Evolutionary conservation across 1,140 invertebrate species (phyloP), one percentile per base, ranked within the genome.

Genomic region (Aplysia californica): DNA sequence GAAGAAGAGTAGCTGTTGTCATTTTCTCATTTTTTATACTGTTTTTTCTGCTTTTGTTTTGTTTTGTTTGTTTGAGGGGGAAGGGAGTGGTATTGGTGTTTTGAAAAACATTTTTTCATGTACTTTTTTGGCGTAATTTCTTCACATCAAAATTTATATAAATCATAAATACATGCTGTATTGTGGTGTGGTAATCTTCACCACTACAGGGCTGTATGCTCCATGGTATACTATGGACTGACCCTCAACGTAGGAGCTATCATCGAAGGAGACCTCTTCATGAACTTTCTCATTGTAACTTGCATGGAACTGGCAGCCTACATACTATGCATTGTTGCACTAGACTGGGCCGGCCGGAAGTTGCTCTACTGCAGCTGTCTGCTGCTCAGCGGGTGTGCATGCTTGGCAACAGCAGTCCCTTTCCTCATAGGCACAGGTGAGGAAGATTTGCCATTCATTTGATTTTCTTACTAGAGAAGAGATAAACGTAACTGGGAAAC

Each of bases 181-280:
- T n/a, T n/a, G n/a, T n/a, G n/a, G n/a, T n/a, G n/a, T 26, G n/a
- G 0, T 18, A 71, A 71, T 50, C 15, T 50, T 50, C n/a, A 15
- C 44, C 15, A 50, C 44, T 69, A 36, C 50, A 85, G 84, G 84
- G 71, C 76, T 33, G 77, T 81, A 23, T 77, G 81, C 41, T 79
- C 75, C 44, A 81, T 83, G 81, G 77, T 82, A 18, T 85, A 83
- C 26, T 84, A 81, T 69, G 82, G 84, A 0, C 87, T 95, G 92
- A 93, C 91, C 80, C 86, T 87, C 82, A 80, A 82, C 69, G 78
- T 82, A n/a, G 84, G 82, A 2, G 77, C 82, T n/a, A 20, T 61
- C 58, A 77, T 87, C 0, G 79, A 77, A 23, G 39, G 81, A 29
- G 75, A 65, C 68, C 50, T 86, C 75, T 89, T 90, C 77, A 23